Conservation (phyloP, 1,140 invertebrate species). For the Lordiphosa stackelbergi region DNA sequence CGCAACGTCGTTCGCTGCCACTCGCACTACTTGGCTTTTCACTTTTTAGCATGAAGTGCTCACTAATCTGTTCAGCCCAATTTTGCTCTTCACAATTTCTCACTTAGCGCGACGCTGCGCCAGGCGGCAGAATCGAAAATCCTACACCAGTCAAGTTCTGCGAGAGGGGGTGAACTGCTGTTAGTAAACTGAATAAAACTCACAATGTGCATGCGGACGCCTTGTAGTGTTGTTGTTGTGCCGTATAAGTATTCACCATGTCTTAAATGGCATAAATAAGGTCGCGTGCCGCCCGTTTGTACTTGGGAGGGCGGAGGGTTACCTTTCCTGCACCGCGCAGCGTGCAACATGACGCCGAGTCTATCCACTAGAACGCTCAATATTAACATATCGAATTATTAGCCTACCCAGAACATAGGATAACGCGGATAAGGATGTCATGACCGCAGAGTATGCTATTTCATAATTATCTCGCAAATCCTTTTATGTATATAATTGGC, state of each 20-base stretch:
- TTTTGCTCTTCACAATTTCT: slow-evolving; percentile 41
- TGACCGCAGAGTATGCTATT: slow-evolving; percentile 46
- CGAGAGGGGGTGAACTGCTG: slow-evolving; percentile 22
- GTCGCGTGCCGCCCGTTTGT: slow-evolving; percentile 67
- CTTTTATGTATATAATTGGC: slow-evolving; percentile 70
- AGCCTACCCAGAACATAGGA: slow-evolving; percentile 74
- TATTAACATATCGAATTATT: slow-evolving; percentile 76
- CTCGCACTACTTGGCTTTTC: slow-evolving; percentile 76
- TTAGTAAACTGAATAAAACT: slow-evolving; percentile 34
- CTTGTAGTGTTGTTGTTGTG: slow-evolving; percentile 9
- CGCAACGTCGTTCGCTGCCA: slow-evolving; percentile 66
- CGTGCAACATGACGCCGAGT: slow-evolving; percentile 55
- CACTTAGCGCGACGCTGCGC: slow-evolving; percentile 12
- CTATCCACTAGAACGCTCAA: slow-evolving; percentile 38
- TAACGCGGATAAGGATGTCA: slow-evolving; percentile 61
- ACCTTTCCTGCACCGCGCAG: slow-evolving; percentile 6
- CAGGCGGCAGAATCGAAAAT: slow-evolving; percentile 12
- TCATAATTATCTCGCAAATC: slow-evolving; percentile 67
- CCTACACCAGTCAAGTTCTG: slow-evolving; percentile 4
- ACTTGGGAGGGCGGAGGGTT: slow-evolving; percentile 15
- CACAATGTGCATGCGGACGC: slow-evolving; percentile 10
- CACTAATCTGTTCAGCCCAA: slow-evolving; percentile 56
- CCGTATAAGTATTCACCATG: slow-evolving; percentile 52
- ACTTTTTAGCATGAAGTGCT: slow-evolving; percentile 74
- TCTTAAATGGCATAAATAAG: slow-evolving; percentile 73